A percentile compares a stretch with the other conserved stretches of the same genome.
These are phyloP conservation scores for Varecia variegata DNA, from an alignment of 2,797 vertebrate genomes.

Conservation along the genomic window DNA sequence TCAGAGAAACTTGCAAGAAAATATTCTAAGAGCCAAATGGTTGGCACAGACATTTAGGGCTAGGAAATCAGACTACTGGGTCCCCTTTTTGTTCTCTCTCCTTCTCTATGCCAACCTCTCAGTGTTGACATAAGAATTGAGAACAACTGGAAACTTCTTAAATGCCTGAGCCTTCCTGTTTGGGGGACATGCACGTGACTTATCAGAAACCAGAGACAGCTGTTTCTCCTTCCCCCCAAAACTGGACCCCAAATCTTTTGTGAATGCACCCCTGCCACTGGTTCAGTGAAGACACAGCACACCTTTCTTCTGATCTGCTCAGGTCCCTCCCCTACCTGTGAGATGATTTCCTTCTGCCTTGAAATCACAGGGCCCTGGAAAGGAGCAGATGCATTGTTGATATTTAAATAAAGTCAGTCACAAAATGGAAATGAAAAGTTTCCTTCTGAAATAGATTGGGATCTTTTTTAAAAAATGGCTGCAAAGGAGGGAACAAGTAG, in stretches of 20 bases:
- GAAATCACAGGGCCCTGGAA: background rate
- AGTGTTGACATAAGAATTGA: background rate
- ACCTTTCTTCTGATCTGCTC: background rate
- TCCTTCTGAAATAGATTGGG: background rate
- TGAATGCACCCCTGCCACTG: rapidly evolving
- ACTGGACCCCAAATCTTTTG: rapidly evolving
- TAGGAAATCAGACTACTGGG: background rate
- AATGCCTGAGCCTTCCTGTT: background rate
- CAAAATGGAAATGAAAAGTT: background rate
- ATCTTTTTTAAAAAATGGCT: background rate
- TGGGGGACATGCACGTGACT: background rate
- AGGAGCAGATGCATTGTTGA: background rate
- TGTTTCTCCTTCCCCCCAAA: background rate
- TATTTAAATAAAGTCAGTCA: background rate
- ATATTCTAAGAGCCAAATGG: background rate
- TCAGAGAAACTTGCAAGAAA: background rate
- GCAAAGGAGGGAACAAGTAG: background rate
- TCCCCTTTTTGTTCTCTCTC: background rate
- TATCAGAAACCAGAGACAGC: background rate
- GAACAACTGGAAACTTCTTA: background rate
- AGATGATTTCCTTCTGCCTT: background rate
- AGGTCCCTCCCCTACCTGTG: background rate
- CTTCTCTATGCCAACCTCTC: background rate
- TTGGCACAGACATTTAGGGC: background rate
- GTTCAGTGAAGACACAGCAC: background rate